Evolutionary conservation across 2,113 vertebrate genomes (phyloP).

Genomic region (Montifringilla adamsi): DNA sequence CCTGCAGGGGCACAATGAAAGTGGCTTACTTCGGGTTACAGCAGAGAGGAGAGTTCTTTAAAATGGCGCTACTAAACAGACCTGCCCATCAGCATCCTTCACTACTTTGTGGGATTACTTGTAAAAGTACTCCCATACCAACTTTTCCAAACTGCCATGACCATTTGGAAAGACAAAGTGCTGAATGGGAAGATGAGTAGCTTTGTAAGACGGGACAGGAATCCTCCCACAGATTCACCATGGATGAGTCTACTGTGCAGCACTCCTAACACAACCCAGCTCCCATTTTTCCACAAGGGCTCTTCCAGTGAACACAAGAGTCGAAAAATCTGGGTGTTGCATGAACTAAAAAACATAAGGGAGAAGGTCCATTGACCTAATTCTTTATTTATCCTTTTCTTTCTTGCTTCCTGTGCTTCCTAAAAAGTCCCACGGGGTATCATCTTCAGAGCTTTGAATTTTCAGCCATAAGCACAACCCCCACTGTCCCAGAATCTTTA

Average conservation of each 20-base stretch:
- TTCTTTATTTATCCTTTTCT: neutral
- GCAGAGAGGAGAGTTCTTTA: neutral
- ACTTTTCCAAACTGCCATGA: neutral
- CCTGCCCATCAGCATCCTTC: neutral
- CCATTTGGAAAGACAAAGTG: neutral
- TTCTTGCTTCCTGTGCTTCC: neutral
- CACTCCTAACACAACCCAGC: neutral
- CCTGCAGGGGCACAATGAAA: neutral
- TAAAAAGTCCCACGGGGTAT: neutral
- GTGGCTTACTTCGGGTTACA: neutral
- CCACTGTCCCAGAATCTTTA: neutral
- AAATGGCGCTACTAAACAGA: neutral
- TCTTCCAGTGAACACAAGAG: neutral
- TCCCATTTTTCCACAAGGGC: neutral
- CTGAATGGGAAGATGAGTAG: neutral
- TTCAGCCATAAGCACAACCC: neutral
- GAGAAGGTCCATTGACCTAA: neutral
- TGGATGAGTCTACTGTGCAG: neutral
- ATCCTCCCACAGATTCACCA: neutral
- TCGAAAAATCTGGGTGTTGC: neutral
- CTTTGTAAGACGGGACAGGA: neutral
- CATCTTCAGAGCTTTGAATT: neutral
- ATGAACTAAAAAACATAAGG: neutral
- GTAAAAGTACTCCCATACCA: neutral
- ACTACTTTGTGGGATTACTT: neutral